These are phyloP conservation scores for Thymallus thymallus DNA, from an alignment of 2,113 vertebrate species.

Conservation along the genomic window DNA sequence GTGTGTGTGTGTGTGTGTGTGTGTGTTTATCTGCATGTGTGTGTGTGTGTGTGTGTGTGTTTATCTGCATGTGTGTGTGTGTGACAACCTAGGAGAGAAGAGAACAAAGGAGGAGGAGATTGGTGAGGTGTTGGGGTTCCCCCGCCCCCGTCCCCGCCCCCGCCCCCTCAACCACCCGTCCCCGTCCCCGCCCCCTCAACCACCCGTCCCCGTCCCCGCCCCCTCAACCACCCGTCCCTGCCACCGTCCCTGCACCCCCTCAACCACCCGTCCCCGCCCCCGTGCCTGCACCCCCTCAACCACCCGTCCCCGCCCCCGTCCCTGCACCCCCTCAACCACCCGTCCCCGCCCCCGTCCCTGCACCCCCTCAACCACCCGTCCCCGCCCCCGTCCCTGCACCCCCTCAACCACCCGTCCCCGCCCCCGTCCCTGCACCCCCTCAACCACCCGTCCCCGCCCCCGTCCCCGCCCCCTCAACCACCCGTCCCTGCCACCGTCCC, in stretches of 20 bases:
- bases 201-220: not conserved
- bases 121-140: constrained; percentile 25
- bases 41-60: not conserved
- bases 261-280: not conserved
- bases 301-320: not conserved
- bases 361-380: not conserved
- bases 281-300: constrained; percentile 2
- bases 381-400: not conserved
- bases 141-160: not conserved
- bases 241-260: no score
- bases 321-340: no score
- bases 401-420: not conserved
- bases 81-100: not conserved
- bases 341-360: no score
- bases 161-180: constrained; percentile 1
- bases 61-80: not conserved
- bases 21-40: not conserved
- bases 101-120: constrained; percentile 23
- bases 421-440: no score
- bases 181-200: constrained; percentile 19
- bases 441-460: not conserved
- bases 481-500: no score
- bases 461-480: not conserved
- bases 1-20: constrained; percentile 9
- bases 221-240: not conserved